These are phyloP conservation scores for Caenorhabditis doughertyi DNA, from an alignment of 2,888 invertebrate genomes.

Conservation along the genomic window DNA sequence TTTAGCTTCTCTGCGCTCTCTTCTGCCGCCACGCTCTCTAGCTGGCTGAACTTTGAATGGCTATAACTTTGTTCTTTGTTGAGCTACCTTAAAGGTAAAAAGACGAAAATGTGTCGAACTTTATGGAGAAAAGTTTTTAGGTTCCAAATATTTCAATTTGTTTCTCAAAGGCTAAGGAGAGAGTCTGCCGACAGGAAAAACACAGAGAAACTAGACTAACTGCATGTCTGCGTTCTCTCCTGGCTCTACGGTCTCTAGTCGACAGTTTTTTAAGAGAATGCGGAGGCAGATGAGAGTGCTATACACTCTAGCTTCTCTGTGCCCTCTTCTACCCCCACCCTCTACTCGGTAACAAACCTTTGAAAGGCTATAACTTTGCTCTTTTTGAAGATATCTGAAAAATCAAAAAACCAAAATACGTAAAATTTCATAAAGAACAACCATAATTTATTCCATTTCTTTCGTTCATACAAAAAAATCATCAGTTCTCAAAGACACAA, in stretches of 20 bases:
- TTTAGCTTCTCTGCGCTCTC: background rate
- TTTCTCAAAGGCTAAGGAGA: too few species aligned
- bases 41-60: background rate
- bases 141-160: background rate
- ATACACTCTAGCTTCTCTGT: background rate
- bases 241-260: background rate
- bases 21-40: background rate
- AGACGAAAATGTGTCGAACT: background rate
- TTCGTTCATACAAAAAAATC: too few species aligned
- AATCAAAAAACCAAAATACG: too few species aligned
- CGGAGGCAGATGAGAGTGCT: background rate
- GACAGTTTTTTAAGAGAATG: too few species aligned
- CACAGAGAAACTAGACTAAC: background rate
- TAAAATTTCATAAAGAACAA: too few species aligned
- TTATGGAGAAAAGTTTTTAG: background rate
- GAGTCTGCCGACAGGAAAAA: too few species aligned
- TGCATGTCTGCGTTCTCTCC: constrained; percentile 73
- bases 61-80: background rate
- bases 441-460: too few species aligned
- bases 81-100: background rate
- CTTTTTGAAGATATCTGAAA: background rate
- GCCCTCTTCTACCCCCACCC: background rate
- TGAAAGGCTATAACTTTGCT: background rate
- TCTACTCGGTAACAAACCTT: background rate
- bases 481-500: constrained; percentile 30